phyloP scores from a whole-genome alignment of 2,113 vertebrate species.

The Paracanthobrama guichenoti region DNA sequence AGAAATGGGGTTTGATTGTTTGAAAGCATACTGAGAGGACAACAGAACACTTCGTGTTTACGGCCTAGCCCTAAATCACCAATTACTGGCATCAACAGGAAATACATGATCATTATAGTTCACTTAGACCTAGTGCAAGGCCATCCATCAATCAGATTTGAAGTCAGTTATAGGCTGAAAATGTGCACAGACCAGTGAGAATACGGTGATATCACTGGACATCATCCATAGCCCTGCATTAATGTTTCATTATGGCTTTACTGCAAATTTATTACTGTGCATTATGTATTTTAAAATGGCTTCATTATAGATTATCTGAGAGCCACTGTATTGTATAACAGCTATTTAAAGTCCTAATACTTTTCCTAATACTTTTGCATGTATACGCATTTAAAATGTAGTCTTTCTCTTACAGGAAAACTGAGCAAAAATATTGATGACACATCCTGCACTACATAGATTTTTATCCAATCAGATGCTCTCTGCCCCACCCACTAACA shows the following conservation, averaged over 20 bases:
- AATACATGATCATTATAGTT: conserved; percentile 38
- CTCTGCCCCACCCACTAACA: background rate
- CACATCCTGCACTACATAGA: background rate
- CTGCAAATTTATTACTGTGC: background rate
- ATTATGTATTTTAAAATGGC: conserved; percentile 11
- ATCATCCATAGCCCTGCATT: background rate
- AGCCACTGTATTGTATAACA: background rate
- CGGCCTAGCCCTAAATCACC: conserved; percentile 21
- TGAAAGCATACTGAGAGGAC: background rate
- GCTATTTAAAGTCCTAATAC: background rate
- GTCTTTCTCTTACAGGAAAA: background rate
- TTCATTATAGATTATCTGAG: background rate
- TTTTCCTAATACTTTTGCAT: background rate
- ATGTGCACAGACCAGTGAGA: background rate
- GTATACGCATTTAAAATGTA: background rate
- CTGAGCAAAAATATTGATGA: background rate
- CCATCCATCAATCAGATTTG: conserved; percentile 35
- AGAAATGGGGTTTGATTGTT: background rate
- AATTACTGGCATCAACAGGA: conserved; percentile 32
- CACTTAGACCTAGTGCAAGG: conserved; percentile 36
- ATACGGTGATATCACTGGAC: background rate
- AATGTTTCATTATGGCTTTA: conserved; percentile 26
- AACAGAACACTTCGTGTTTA: background rate
- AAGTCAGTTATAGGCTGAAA: conserved; percentile 36
- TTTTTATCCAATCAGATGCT: background rate